Evolutionary conservation across 2,797 vertebrate genomes (phyloP), one percentile per base, ranked within the genome.

Genomic region (Phataginus tricuspis): DNA sequence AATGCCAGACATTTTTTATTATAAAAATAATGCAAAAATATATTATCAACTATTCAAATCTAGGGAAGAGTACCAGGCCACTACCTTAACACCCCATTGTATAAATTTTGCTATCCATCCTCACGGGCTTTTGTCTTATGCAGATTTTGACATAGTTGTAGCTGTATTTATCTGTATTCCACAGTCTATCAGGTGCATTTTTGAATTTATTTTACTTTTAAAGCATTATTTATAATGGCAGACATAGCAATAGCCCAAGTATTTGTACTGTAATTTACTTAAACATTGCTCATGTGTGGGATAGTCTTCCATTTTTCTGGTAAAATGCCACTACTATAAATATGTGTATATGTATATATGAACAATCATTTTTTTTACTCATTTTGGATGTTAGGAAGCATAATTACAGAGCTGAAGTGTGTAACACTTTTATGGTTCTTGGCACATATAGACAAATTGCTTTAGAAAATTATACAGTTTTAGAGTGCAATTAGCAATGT

Each of bases 211-310:
- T 55, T 15, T 29, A 61, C 80, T 83, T 80, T 91, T 59, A 61
- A 8, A 92, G 49, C 1, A 14, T 74, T 59, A 69, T 91, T 91
- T 95, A 25, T 74, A 90, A 42, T 79, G 8, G 12, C 74, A 78
- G 37, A 91, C 49, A 83, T 51, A 89, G 49, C 29, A 77, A 37
- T 29, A 84, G 19, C 83, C 45, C 75, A 86, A 53, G 27, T 75
- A 51, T 91, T 91, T 94, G 18, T 91, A 80, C 42, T 93, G 7
- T 85, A 89, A 80, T 61, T 84, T 96, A 53, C 19, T 91, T 92
- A 87, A 92, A 88, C 45, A 25, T 85, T 83, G 31, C 15, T 80
- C 25, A 86, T 82, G 87, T 71, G 29, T 87, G 88, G 25, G 2
- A 71, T 49, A 86, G 42, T 57, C 39, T 89, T 80, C 27, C 57